A percentile compares a stretch with the other conserved stretches of the same genome.
These are phyloP conservation scores for Sesia bembeciformis DNA, from an alignment of 2,888 invertebrate species.

Conservation along the genomic window DNA sequence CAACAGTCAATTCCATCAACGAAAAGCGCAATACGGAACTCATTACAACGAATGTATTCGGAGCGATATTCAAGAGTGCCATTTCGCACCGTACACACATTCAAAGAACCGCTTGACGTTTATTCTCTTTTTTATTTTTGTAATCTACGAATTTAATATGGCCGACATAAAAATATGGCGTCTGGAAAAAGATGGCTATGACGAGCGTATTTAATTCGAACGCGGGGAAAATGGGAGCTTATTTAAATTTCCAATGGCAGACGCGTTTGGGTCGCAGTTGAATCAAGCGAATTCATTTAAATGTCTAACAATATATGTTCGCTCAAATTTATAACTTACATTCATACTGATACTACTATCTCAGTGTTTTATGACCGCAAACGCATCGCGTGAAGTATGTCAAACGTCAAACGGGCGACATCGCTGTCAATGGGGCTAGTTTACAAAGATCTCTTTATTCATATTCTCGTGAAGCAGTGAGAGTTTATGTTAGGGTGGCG, in stretches of 20 bases:
- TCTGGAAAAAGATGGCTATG: conserved; percentile 26
- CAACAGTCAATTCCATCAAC: conserved; percentile 33
- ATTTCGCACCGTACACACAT: conserved; percentile 40
- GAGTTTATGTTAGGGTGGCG: conserved; percentile 27
- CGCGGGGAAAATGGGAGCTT: conserved; percentile 29
- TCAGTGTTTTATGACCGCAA: conserved; percentile 10
- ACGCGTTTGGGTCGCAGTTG: conserved; percentile 4
- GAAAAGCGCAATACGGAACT: conserved; percentile 35
- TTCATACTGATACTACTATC: conserved; percentile 15
- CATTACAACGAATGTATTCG: conserved; percentile 42
- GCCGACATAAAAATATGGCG: conserved; percentile 48
- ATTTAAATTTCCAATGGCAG: conserved; percentile 43
- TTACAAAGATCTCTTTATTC: conserved; percentile 13
- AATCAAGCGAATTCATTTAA: conserved; percentile 7
- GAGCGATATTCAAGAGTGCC: conserved; percentile 23
- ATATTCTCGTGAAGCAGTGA: not conserved
- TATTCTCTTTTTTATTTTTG: conserved; percentile 57
- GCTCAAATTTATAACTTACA: conserved; percentile 20
- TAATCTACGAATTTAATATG: conserved; percentile 60
- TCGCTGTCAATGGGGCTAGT: conserved; percentile 19
- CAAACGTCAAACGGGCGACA: conserved; percentile 48
- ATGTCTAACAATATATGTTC: conserved; percentile 13
- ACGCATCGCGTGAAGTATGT: conserved; percentile 23
- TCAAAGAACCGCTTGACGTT: conserved; percentile 53
- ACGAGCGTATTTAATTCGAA: conserved; percentile 39